phyloP scores from a whole-genome alignment of 2,888 invertebrate genomes.

The Tenthredo amoena region DNA sequence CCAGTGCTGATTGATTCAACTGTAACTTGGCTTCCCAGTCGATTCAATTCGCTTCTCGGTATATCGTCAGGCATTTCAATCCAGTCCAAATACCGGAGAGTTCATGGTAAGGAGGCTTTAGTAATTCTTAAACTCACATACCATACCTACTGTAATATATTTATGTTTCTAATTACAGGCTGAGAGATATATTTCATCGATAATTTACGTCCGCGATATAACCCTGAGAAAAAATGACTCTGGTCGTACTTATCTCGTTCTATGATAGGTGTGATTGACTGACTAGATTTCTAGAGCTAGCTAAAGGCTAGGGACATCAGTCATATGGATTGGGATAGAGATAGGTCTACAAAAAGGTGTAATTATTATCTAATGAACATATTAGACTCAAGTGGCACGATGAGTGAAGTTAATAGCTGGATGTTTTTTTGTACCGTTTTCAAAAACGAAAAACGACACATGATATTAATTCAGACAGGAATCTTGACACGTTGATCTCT shows the following conservation, averaged over 20 bases:
- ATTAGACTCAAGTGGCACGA: conserved; percentile 38
- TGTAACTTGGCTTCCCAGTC: neutral
- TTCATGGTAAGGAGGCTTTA: neutral
- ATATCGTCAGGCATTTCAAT: neutral
- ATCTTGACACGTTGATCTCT: neutral
- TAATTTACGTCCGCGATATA: conserved; percentile 21
- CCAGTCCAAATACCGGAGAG: neutral
- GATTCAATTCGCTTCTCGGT: neutral
- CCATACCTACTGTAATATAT: neutral
- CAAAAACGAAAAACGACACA: neutral
- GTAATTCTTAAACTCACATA: neutral
- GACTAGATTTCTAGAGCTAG: conserved; percentile 32
- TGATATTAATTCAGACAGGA: conserved; percentile 5
- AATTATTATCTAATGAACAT: conserved; percentile 44
- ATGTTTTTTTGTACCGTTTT: neutral
- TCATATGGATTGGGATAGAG: neutral
- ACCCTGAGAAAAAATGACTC: conserved; percentile 13
- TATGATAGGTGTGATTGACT: conserved; percentile 37
- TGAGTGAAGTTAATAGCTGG: conserved; percentile 36
- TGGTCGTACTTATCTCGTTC: conserved; percentile 2
- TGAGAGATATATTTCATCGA: conserved; percentile 40
- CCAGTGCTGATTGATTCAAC: neutral
- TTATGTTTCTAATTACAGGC: conserved; percentile 9
- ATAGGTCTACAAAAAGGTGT: conserved; percentile 12
- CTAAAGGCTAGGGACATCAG: conserved; percentile 12